Evolutionary conservation across 2,888 invertebrate species (phyloP).

Genomic region (Megalurothrips usitatus): DNA sequence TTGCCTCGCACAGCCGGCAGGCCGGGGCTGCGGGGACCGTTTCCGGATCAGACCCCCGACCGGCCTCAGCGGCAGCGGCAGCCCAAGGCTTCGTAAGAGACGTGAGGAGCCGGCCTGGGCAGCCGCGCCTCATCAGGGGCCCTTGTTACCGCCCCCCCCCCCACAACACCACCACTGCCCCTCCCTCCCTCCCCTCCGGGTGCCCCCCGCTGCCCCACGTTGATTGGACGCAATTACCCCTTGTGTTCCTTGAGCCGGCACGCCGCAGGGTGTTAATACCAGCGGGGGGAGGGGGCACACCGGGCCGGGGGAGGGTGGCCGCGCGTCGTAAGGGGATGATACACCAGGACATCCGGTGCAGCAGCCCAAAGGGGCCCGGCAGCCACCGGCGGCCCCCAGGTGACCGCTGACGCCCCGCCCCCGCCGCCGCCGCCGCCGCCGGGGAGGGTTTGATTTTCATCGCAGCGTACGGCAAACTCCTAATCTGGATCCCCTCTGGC

Average conservation of each 20-base stretch:
- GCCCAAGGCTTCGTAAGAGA: not conserved
- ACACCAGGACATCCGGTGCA: no score
- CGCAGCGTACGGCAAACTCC: no score
- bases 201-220: not conserved
- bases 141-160: conserved; percentile 3
- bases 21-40: not conserved
- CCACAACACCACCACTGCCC: not conserved
- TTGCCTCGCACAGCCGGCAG: no score
- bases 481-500: no score
- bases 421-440: no score
- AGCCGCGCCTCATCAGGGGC: not conserved
- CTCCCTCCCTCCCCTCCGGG: not conserved
- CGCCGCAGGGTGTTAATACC: conserved; percentile 20
- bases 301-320: not conserved
- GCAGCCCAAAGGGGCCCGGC: no score
- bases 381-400: no score
- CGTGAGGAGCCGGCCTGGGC: not conserved
- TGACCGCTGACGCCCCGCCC: no score
- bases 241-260: conserved; percentile 12
- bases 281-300: not conserved
- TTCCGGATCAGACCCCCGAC: conserved; percentile 12
- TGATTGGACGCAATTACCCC: conserved; percentile 22
- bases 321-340: not conserved
- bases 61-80: no score
- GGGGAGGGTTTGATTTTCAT: no score